Evolutionary conservation across 2,888 invertebrate genomes (phyloP), one percentile per base, ranked within the genome.

Genomic region (Colostygia pectinataria): DNA sequence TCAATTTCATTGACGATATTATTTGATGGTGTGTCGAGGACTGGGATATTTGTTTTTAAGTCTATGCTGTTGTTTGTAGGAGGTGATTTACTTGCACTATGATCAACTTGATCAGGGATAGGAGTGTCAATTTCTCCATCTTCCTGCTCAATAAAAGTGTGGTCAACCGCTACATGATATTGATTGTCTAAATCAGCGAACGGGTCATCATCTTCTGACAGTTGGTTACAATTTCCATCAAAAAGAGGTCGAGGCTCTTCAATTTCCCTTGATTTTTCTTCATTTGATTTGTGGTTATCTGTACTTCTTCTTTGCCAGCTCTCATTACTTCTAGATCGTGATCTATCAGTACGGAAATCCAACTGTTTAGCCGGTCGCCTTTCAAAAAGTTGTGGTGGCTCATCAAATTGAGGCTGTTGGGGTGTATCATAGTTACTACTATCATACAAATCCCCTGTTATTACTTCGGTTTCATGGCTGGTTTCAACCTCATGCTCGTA

Each of bases 131-230:
- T 33, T 9, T 38, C 52, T 18, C 8, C 43, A 60, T 77, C 74
- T 61, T 86, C 82, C 54, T 64, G 68, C 55, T 75, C 78, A 54
- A 88, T 77, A 55, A 87, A 88, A 53, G 75, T 83, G 55, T 74
- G 86, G 57, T 89, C 89, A n/a, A 90, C 89, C 44, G 80, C 83
- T 18, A 90, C 88, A 80, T 89, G 90, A 58, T 90, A 90, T 47
- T 90, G 90, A 27, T 75, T 81, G 59, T 90, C 90, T 40, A 89
- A 61, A 61, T 87, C 90, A 46, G 82, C 89, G 70, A 90, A 90
- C 29, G 87, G 81, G 57, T 89, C 84, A 10, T 88, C 87, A 13
- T 80, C 83, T 33, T 87, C 89, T 18, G 82, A 82, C 1, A 81
- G 20, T n/a, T 75, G 74, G 27, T 80, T 78, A 49, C 65, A 43